These are phyloP conservation scores for Tricholauxania praeusta DNA, from an alignment of 2,888 invertebrate species.

Conservation along the genomic window DNA sequence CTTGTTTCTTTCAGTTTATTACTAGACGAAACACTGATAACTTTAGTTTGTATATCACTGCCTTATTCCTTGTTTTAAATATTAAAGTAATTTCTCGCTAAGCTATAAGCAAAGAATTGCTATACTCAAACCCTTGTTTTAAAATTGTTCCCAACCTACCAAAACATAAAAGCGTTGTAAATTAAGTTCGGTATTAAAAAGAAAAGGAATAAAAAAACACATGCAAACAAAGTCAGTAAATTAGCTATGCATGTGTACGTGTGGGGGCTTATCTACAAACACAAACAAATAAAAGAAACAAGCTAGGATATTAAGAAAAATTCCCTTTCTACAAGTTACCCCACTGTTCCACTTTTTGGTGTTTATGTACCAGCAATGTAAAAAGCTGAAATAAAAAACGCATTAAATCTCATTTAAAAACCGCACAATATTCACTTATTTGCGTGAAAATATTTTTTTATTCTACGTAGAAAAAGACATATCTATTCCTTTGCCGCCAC, in stretches of 20 bases:
- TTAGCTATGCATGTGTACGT: constrained; percentile 14
- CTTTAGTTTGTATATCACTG: too few relatives aligned
- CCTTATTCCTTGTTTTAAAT: too few relatives aligned
- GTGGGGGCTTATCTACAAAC: constrained; percentile 25
- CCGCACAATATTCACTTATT: constrained; percentile 36
- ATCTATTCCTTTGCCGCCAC: background rate
- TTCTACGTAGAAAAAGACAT: too few relatives aligned
- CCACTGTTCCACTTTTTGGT: constrained; percentile 17
- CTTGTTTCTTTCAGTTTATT: too few relatives aligned
- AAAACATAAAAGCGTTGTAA: constrained; percentile 2
- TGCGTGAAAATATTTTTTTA: constrained; percentile 19
- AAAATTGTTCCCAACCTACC: background rate
- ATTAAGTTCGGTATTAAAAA: constrained; percentile 27
- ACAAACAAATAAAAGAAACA: constrained; percentile 51
- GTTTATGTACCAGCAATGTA: constrained; percentile 46
- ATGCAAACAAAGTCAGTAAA: constrained; percentile 10
- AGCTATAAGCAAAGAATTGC: constrained; percentile 51
- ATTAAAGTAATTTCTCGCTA: too few relatives aligned
- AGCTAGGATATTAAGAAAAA: constrained; percentile 20
- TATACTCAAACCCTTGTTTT: background rate
- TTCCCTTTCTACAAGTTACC: background rate
- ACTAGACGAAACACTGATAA: too few relatives aligned
- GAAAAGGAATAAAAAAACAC: constrained; percentile 40
- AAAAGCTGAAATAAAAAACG: constrained; percentile 57
- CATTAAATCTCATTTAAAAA: constrained; percentile 63